These are phyloP conservation scores for Drosophila sp. DNA, from an alignment of 1,140 invertebrate genomes.

Conservation along the genomic window DNA sequence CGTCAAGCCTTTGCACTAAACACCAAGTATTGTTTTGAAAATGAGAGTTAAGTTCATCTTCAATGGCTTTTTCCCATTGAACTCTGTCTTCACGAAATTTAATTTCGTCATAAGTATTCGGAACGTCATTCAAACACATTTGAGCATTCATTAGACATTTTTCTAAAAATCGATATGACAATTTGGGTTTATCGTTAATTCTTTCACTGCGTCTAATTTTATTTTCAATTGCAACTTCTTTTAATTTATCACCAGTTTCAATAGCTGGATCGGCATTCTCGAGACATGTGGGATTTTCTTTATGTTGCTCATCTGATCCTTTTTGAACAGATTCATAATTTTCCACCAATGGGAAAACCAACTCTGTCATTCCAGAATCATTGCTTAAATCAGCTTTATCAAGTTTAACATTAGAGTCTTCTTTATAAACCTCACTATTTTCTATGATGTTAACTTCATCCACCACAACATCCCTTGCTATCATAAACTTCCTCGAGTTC, in stretches of 20 bases:
- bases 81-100: background rate
- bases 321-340: slow-evolving; percentile 1
- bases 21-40: slow-evolving; percentile 20
- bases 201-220: slow-evolving; percentile 16
- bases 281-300: slow-evolving; percentile 10
- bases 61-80: slow-evolving; percentile 19
- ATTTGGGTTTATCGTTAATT: slow-evolving; percentile 4
- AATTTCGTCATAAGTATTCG: slow-evolving; percentile 20
- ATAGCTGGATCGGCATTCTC: slow-evolving; percentile 17
- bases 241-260: slow-evolving; percentile 7
- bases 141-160: background rate
- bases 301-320: background rate
- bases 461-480: slow-evolving; percentile 8
- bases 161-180: background rate
- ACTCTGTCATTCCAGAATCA: slow-evolving; percentile 1
- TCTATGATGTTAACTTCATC: slow-evolving; percentile 6
- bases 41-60: slow-evolving; percentile 25
- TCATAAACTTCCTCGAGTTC: background rate
- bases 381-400: background rate
- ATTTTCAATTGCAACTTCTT: background rate
- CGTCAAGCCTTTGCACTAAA: slow-evolving; percentile 13
- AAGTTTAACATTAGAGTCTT: slow-evolving; percentile 8
- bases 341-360: background rate
- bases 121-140: slow-evolving; percentile 1
- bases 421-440: slow-evolving; percentile 2